phyloP scores from a whole-genome alignment of 1,140 invertebrate species.

The Hermetia illucens region DNA sequence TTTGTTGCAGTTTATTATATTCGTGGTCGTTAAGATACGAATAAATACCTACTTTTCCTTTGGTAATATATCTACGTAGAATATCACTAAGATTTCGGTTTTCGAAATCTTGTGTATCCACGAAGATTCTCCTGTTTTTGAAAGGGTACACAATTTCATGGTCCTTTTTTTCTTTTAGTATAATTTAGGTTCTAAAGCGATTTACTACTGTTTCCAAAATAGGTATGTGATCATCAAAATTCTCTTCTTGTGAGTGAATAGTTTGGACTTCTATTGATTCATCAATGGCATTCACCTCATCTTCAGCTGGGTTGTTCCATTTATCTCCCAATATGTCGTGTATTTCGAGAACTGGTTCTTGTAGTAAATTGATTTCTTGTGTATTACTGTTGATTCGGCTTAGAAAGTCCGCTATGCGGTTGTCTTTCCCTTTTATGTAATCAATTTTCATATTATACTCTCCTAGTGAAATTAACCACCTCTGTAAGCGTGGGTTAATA shows the following conservation, averaged over 20 bases:
- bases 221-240: not conserved
- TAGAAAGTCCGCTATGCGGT: too few species aligned
- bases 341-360: too few species aligned
- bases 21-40: not conserved
- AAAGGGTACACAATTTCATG: not conserved
- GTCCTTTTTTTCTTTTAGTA: not conserved
- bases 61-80: not conserved
- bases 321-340: too few species aligned
- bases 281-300: not conserved
- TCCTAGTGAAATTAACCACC: too few species aligned
- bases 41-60: not conserved
- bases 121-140: not conserved
- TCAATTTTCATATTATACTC: too few species aligned
- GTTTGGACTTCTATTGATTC: not conserved
- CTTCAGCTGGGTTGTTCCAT: not conserved
- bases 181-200: not conserved
- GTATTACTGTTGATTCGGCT: too few species aligned
- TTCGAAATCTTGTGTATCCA: not conserved
- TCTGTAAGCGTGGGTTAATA: constrained; percentile 34
- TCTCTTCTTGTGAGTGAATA: not conserved
- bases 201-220: not conserved
- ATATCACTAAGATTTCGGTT: not conserved
- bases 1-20: not conserved
- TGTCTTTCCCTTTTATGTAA: too few species aligned
- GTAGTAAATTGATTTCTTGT: too few species aligned